Conservation (phyloP, 2,797 vertebrate species). For the Rhincodon typus region DNA sequence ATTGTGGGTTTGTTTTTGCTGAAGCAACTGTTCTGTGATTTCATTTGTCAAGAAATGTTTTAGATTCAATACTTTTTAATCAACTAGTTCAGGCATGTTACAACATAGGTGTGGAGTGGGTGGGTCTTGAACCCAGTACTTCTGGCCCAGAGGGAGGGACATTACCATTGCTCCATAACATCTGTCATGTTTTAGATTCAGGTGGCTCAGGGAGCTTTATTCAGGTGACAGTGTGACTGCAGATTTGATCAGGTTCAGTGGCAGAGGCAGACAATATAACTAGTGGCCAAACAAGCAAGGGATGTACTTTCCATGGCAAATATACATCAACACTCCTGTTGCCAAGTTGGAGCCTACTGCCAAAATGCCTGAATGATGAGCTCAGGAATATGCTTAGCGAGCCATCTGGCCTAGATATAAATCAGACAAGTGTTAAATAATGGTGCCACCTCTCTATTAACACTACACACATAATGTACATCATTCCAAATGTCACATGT, state of each 20-base stretch:
- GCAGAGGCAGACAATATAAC: neutral
- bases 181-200: neutral
- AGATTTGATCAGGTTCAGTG: neutral
- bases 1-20: neutral
- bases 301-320: neutral
- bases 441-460: neutral
- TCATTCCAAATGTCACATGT: neutral
- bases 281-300: neutral
- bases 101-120: too few species aligned
- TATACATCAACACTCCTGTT: neutral
- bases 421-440: neutral
- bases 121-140: too few species aligned
- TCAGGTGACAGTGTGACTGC: neutral
- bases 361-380: neutral
- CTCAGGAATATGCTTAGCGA: neutral
- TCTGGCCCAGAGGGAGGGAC: too few species aligned
- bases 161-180: too few species aligned
- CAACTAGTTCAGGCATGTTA: too few species aligned
- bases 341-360: neutral
- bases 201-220: neutral
- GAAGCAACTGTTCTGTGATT: too few species aligned
- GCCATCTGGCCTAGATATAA: neutral
- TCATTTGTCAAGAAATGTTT: neutral
- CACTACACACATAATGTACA: neutral
- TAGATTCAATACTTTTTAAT: too few species aligned